Base-by-base conservation (phyloP, 2,797 vertebrate species). In the Limnodromus scolopaceus region DNA sequence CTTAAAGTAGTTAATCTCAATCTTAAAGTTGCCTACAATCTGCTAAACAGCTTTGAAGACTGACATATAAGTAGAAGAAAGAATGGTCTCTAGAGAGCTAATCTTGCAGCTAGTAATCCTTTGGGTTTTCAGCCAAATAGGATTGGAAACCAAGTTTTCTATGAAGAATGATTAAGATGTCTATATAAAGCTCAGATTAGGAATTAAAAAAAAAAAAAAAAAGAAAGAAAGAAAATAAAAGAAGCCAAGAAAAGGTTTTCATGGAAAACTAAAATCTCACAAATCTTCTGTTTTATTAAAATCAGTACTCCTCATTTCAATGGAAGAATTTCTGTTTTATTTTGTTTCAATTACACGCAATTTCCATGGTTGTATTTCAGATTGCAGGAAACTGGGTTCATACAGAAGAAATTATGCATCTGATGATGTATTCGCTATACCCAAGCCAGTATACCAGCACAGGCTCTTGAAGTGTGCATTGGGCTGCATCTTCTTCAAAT, bases 181-280 rank as follows among this genome's bases (percentile, higher is more conserved):
- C 61, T 95, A 22, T 66, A 64, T 75, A 96, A 96, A 96, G 14
- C 22, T 94, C 70, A 92, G 65, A 95, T 95, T 89, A 96, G 36
- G 43, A 92, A 84, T 80, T 2, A 12, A 28, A 39, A 54, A 64
- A 61, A 18, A 8, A 60, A 55, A 41, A 46, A 28, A 36, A n/a
- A 63, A 4, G 3, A 22, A 3, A 45, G 19, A 45, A 57, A 55
- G 38, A 46, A 28, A 61, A 7, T 39, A 41, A n/a, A 58, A 4
- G 3, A 22, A 4, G 18, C 16, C 0, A 0, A 53, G 28, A 28
- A 84, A 81, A 91, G 2, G 7, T 28, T 84, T 91, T 86, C 74
- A 22, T 6, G 10, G 41, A 85, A 96, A 91, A 49, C 27, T 25
- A 76, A 91, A 87, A 72, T 64, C 80, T 87, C 64, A 84, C 71